These are phyloP conservation scores for Oscheius sp. DNA, from an alignment of 2,888 invertebrate genomes.

Conservation along the genomic window DNA sequence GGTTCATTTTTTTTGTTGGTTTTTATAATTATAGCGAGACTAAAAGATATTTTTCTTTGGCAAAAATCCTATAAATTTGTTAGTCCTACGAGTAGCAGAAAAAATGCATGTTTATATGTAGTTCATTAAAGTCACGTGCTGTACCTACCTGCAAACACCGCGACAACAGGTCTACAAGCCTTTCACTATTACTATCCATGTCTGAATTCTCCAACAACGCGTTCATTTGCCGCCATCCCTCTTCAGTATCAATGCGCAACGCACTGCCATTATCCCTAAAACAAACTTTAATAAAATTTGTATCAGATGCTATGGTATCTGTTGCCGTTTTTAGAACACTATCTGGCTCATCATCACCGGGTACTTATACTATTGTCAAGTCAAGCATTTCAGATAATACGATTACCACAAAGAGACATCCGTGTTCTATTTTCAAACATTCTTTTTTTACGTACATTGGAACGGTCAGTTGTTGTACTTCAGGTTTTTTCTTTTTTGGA, in stretches of 20 bases:
- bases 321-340: neutral
- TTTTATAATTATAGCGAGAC: too few relatives aligned
- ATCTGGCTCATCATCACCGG: neutral
- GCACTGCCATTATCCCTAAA: constrained; percentile 20
- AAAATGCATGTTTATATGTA: too few relatives aligned
- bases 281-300: neutral
- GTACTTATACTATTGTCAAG: too few relatives aligned
- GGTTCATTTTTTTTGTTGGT: too few relatives aligned
- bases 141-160: constrained; percentile 85
- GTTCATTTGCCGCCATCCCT: constrained; percentile 89
- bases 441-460: constrained; percentile 13
- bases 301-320: neutral
- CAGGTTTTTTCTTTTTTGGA: constrained; percentile 25
- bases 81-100: too few relatives aligned
- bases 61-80: too few relatives aligned
- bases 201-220: constrained; percentile 80
- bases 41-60: too few relatives aligned
- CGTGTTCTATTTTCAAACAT: neutral
- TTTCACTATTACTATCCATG: constrained; percentile 49
- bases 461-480: neutral
- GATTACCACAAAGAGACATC: too few relatives aligned
- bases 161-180: constrained; percentile 87
- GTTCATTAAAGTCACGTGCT: too few relatives aligned
- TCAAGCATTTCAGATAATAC: too few relatives aligned
- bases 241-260: constrained; percentile 41